These are phyloP conservation scores for Ectemnius continuus DNA, from an alignment of 2,888 invertebrate genomes.

Conservation along the genomic window DNA sequence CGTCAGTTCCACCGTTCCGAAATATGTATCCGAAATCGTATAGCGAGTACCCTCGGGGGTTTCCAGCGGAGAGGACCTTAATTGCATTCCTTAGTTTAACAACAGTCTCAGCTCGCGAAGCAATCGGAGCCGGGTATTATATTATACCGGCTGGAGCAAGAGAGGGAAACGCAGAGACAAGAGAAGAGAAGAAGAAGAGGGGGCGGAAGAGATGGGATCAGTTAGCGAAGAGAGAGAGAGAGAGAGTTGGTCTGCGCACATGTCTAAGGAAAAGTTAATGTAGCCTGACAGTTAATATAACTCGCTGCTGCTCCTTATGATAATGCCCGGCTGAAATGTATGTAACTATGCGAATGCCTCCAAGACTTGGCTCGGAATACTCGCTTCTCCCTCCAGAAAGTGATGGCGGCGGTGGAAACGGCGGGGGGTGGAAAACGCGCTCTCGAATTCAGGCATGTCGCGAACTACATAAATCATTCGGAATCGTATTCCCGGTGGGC, in stretches of 20 bases:
- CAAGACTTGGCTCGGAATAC: too few relatives aligned
- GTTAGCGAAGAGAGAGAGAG: conserved; percentile 10
- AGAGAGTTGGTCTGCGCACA: conserved; percentile 12
- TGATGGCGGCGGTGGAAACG: not conserved
- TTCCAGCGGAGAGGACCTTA: too few relatives aligned
- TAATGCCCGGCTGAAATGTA: conserved; percentile 40
- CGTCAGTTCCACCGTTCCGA: too few relatives aligned
- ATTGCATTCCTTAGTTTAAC: too few relatives aligned
- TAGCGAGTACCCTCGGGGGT: too few relatives aligned
- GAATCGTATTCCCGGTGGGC: conserved; percentile 39
- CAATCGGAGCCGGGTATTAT: too few relatives aligned
- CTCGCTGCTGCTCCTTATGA: conserved; percentile 41
- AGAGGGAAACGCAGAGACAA: too few relatives aligned
- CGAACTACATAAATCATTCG: conserved; percentile 54
- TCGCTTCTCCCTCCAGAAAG: not conserved
- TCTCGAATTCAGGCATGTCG: conserved; percentile 41
- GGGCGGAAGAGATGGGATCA: conserved; percentile 23
- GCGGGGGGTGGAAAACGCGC: conserved; percentile 30
- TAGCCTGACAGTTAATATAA: conserved; percentile 51
- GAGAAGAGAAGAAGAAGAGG: not conserved
- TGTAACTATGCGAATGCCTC: not conserved
- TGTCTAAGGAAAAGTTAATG: conserved; percentile 39
- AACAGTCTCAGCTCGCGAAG: too few relatives aligned
- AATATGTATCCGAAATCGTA: too few relatives aligned
- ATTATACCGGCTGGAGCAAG: too few relatives aligned